These are phyloP conservation scores for Furcifer pardalis DNA, from an alignment of 2,797 vertebrate genomes.

Conservation along the genomic window DNA sequence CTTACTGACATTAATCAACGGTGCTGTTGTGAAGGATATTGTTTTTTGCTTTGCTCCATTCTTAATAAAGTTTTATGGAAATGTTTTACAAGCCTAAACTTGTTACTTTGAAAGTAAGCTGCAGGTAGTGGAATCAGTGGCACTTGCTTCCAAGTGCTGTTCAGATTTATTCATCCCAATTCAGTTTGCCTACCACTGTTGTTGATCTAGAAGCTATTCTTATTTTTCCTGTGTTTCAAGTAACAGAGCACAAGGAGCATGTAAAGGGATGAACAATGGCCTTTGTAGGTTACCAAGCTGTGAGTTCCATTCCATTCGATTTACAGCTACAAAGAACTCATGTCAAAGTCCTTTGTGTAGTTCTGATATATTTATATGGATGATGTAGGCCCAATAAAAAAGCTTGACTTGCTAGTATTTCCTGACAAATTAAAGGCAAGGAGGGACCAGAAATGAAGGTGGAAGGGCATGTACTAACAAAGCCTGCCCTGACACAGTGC, in stretches of 20 bases:
- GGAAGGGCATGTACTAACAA: conserved; percentile 65
- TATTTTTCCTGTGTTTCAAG: conserved; percentile 31
- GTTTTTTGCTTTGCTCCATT: conserved; percentile 55
- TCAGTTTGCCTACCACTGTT: background rate
- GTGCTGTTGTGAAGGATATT: conserved; percentile 50
- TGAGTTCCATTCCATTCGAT: conserved; percentile 29
- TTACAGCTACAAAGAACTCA: conserved; percentile 40
- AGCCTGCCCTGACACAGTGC: conserved; percentile 55
- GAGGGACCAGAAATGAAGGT: conserved; percentile 67
- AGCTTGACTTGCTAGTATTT: conserved; percentile 63
- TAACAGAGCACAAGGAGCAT: background rate
- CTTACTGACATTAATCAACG: background rate
- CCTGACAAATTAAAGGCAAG: conserved; percentile 72
- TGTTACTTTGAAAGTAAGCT: background rate
- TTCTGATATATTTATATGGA: conserved; percentile 43
- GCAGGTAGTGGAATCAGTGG: background rate
- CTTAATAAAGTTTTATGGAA: conserved; percentile 53
- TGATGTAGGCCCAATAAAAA: conserved; percentile 53
- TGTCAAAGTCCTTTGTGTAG: conserved; percentile 27
- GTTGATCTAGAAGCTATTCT: background rate
- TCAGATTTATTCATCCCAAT: background rate
- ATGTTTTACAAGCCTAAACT: conserved; percentile 1
- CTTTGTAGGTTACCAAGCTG: conserved; percentile 23
- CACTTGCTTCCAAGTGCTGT: background rate
- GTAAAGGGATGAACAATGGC: conserved; percentile 35